A percentile compares a stretch with the other conserved stretches of the same genome.
These are phyloP conservation scores for Drosophila nr. perissopoda DNA, from an alignment of 2,888 invertebrate species.

Conservation along the genomic window DNA sequence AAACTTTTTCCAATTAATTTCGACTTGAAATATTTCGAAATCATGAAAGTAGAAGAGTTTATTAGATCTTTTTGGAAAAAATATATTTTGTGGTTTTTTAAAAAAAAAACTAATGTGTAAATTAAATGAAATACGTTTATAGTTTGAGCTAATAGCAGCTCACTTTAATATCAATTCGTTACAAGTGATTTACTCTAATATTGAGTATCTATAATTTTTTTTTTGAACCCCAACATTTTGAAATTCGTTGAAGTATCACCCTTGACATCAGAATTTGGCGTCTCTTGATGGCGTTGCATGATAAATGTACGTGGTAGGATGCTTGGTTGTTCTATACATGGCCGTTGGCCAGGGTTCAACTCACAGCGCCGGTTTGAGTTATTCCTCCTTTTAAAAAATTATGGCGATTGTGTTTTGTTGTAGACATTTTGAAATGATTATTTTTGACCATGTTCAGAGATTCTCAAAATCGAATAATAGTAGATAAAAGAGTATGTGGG, in stretches of 20 bases:
- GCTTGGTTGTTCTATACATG: slow-evolving; percentile 10
- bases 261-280: not conserved
- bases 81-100: not conserved
- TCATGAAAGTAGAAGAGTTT: not conserved
- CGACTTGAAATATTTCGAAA: not conserved
- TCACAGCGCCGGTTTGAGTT: slow-evolving; percentile 34
- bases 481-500: not conserved
- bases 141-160: not conserved
- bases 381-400: not conserved
- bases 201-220: slow-evolving; percentile 49
- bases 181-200: not conserved
- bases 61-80: not conserved
- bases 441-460: not conserved
- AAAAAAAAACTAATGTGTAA: not conserved
- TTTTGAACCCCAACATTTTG: slow-evolving; percentile 43
- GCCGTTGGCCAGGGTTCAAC: slow-evolving; percentile 60
- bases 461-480: not conserved
- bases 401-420: not conserved
- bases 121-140: not conserved
- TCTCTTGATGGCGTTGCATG: slow-evolving; percentile 56
- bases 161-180: not conserved
- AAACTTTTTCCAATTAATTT: not conserved
- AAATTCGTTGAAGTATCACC: slow-evolving; percentile 42
- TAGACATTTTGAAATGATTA: not conserved
- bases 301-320: slow-evolving; percentile 43